Base-by-base conservation (phyloP, 2,888 invertebrate species). In the Leucoptera coffeella region DNA sequence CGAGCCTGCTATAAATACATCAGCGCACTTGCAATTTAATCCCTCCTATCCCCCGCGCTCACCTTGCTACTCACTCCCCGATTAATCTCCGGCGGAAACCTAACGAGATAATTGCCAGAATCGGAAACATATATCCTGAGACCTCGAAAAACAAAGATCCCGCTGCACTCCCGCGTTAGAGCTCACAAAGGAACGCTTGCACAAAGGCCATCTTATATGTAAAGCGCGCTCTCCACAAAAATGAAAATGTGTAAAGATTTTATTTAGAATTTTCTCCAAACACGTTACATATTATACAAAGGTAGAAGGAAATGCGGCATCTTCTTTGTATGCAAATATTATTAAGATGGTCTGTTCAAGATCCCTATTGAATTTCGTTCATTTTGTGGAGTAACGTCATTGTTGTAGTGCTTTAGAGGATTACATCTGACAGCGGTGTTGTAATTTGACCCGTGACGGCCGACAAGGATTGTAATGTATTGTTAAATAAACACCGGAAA, bases 1-100 rank as follows among this genome's bases (percentile, higher is more conserved):
- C 50, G 50, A 51, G 45, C 55, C 50, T 47, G 64, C 67, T 62
- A 65, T 69, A 67, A 67, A 67, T 67, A 67, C 64, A 62, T 67
- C 67, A 67, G 54, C 62, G 65, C 56, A 59, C 62, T 64, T 58
- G 64, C 64, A 61, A 62, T 67, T 67, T 65, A 67, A 67, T 67
- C 65, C 59, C 50, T 56, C 53, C 26, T 14, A n/a, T 54, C 53
- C 6, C 6, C 17, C 17, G 17, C n/a, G n/a, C n/a, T n/a, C n/a
- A n/a, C n/a, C n/a, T n/a, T n/a, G n/a, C n/a, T n/a, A n/a, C n/a
- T n/a, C n/a, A n/a, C n/a, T 46, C 43, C 42, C 44, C 51, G 53
- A 56, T 55, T 53, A 52, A 56, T 56, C 51, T 53, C 47, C 39
- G 40, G 42, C 42, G 40, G 38, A 41, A 42, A 42, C 39, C 42